Evolutionary conservation across 2,113 vertebrate genomes (phyloP).

Genomic region (Seriola rivoliana): DNA sequence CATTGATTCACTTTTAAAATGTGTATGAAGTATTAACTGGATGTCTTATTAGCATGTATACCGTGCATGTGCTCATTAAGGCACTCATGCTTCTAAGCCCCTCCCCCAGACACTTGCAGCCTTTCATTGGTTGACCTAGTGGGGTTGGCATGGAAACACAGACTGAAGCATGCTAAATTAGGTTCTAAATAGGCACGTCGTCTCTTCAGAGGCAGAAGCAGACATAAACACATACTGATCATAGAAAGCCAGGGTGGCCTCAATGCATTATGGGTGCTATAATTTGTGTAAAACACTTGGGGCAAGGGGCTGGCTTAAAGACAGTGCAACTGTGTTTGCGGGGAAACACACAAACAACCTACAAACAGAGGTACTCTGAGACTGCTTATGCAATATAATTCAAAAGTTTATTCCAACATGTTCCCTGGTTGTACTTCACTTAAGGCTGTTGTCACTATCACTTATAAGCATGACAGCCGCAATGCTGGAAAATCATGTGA

Average conservation of each 20-base stretch:
- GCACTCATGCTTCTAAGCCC: constrained; percentile 63
- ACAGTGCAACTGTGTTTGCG: background rate
- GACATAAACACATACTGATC: constrained; percentile 59
- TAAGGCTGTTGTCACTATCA: constrained; percentile 27
- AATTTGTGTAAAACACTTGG: constrained; percentile 48
- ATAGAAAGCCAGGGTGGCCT: constrained; percentile 39
- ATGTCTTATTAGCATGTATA: constrained; percentile 25
- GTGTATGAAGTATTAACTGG: background rate
- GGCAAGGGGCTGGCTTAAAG: constrained; percentile 4
- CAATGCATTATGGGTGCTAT: constrained; percentile 50
- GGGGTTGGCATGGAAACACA: constrained; percentile 84
- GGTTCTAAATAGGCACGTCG: constrained; percentile 69
- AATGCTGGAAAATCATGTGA: constrained; percentile 65
- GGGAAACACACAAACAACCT: constrained; percentile 15
- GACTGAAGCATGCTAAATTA: constrained; percentile 82
- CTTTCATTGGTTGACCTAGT: constrained; percentile 85
- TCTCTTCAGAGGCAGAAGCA: constrained; percentile 69
- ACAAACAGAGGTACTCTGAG: background rate
- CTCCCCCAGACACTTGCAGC: constrained; percentile 46
- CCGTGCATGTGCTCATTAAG: constrained; percentile 60
- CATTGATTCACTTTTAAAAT: background rate
- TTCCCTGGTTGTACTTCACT: constrained; percentile 16
- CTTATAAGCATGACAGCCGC: constrained; percentile 37
- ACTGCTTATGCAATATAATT: constrained; percentile 13
- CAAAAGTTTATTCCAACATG: constrained; percentile 15